Percentiles rank a stretch among this genome's conserved stretches.
These are phyloP conservation scores for Tolypeutes matacus DNA, from an alignment of 2,797 vertebrate genomes.

Conservation along the genomic window DNA sequence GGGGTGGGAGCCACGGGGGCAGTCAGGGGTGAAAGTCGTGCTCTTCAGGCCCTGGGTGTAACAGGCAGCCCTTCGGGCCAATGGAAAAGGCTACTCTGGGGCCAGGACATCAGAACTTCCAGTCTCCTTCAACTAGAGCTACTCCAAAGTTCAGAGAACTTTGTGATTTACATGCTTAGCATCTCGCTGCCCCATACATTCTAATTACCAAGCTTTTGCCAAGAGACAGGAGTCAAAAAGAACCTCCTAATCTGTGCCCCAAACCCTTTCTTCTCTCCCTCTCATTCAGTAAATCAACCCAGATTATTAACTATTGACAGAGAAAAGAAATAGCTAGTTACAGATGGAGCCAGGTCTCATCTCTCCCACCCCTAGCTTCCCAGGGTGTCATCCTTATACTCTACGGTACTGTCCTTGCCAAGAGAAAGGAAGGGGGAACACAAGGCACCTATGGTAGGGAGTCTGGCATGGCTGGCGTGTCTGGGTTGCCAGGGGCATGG, in stretches of 20 bases:
- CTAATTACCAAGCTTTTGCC: conserved; percentile 22
- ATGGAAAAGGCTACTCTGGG: no score
- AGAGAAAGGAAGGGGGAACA: background rate
- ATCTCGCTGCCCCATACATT: background rate
- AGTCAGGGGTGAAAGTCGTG: no score
- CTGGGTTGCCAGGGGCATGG: background rate
- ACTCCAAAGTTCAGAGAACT: background rate
- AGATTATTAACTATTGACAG: background rate
- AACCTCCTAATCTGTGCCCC: background rate
- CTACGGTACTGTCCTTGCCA: background rate
- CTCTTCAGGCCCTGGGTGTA: no score
- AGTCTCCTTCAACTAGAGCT: background rate
- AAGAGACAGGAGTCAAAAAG: background rate
- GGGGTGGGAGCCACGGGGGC: no score
- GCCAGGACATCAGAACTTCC: background rate
- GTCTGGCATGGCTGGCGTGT: background rate
- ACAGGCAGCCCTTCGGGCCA: no score
- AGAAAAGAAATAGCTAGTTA: background rate
- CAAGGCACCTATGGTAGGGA: fast-evolving
- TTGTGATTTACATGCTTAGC: background rate
- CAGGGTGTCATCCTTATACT: background rate
- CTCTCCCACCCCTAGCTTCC: no score
- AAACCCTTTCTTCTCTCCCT: background rate
- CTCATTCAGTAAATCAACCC: background rate
- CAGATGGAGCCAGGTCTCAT: background rate